Conservation (phyloP, 2,888 invertebrate species). For the Tholera decimalis region DNA sequence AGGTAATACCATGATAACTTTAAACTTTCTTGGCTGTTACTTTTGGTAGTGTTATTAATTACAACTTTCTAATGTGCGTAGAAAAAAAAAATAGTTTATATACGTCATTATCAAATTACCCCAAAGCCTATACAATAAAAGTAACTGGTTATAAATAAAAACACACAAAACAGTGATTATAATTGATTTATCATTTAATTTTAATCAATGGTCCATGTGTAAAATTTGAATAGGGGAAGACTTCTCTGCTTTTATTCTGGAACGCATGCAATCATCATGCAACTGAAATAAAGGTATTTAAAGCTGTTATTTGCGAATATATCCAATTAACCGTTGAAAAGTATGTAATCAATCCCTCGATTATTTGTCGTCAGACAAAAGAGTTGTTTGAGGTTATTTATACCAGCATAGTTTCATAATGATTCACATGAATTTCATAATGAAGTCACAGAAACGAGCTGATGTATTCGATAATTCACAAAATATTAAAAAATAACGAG, state of each 20-base stretch:
- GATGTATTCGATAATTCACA: neutral
- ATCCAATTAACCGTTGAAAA: constrained; percentile 21
- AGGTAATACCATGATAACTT: constrained; percentile 7
- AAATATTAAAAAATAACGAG: neutral
- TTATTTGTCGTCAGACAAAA: constrained; percentile 8
- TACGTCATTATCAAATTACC: neutral
- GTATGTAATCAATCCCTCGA: neutral
- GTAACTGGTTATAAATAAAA: neutral
- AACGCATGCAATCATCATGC: constrained; percentile 3
- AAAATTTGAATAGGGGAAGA: neutral
- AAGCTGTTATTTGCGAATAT: constrained; percentile 17
- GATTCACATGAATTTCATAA: neutral
- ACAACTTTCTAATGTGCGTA: constrained; percentile 25
- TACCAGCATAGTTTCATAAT: neutral
- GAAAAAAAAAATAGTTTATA: constrained; percentile 14
- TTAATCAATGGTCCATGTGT: neutral
- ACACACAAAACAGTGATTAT: neutral
- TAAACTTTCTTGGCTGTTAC: constrained; percentile 25
- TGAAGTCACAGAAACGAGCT: no score
- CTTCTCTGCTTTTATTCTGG: neutral
- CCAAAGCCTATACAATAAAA: neutral
- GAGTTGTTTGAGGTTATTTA: neutral
- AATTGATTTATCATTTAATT: neutral
- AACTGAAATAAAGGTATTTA: neutral
- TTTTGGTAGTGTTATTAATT: constrained; percentile 13